phyloP scores from a whole-genome alignment of 2,888 invertebrate species.

The Parnassius glacialis region DNA sequence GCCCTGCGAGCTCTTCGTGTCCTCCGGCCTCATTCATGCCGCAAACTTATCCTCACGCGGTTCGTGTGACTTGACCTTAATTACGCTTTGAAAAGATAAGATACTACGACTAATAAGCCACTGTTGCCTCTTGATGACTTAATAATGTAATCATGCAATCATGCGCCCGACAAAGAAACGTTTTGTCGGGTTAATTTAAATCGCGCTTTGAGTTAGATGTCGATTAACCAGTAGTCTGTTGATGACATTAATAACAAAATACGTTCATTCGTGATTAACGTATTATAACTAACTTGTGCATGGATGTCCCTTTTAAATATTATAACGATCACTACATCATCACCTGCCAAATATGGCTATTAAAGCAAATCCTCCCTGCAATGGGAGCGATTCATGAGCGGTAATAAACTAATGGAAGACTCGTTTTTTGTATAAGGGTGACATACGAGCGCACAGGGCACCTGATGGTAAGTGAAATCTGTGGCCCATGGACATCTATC shows the following conservation, averaged over 20 bases:
- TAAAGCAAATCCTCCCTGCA: no score
- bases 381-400: no score
- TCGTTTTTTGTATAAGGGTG: no score
- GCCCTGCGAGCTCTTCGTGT: background rate
- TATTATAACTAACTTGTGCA: no score
- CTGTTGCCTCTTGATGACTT: constrained; percentile 37
- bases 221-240: constrained; percentile 2
- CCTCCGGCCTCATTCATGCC: constrained; percentile 1
- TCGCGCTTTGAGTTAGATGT: constrained; percentile 7
- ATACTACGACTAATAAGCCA: constrained; percentile 31
- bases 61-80: constrained; percentile 43
- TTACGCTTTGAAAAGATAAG: constrained; percentile 50
- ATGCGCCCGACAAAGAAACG: constrained; percentile 10
- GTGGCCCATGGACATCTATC: no score
- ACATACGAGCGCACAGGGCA: no score
- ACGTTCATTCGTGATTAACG: background rate
- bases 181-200: background rate
- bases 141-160: constrained; percentile 53
- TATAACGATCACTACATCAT: no score
- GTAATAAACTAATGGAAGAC: no score
- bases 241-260: constrained; percentile 1
- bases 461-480: no score
- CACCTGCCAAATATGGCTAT: no score
- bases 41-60: background rate
- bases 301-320: no score